A percentile compares a stretch with the other conserved stretches of the same genome.
These are phyloP conservation scores for Drosophila melanogaster DNA, from an alignment of 1,140 invertebrate genomes.

Conservation along the genomic window DNA sequence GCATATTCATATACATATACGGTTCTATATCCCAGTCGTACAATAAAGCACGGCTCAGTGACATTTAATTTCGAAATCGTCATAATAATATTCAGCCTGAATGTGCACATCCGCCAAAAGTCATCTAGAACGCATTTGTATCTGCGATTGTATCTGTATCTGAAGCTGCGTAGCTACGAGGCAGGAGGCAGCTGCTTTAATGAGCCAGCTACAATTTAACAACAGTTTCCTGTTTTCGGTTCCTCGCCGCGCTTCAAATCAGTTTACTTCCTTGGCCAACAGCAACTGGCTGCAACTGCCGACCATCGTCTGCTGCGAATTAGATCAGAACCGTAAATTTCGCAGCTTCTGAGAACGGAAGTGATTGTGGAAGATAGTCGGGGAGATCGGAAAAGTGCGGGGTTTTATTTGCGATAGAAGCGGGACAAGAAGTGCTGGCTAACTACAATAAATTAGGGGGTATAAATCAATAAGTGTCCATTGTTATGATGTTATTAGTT, in stretches of 20 bases:
- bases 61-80: conserved; percentile 77
- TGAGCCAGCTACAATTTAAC: conserved; percentile 77
- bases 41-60: conserved; percentile 57
- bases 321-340: conserved; percentile 83
- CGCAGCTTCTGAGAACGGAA: conserved; percentile 74
- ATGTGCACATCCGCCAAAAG: conserved; percentile 65
- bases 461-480: neutral
- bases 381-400: conserved; percentile 7
- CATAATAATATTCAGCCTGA: conserved; percentile 74
- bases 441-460: neutral
- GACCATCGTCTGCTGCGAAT: conserved; percentile 48
- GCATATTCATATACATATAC: conserved; percentile 17
- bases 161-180: conserved; percentile 19
- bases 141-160: conserved; percentile 27
- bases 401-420: conserved; percentile 3
- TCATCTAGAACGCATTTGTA: conserved; percentile 41
- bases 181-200: conserved; percentile 65
- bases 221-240: conserved; percentile 76
- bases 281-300: conserved; percentile 42
- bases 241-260: conserved; percentile 77
- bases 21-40: conserved; percentile 7
- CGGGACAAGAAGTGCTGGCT: neutral
- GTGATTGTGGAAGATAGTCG: conserved; percentile 24
- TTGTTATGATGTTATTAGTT: neutral
- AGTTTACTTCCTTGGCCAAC: conserved; percentile 80